Evolutionary conservation across 2,113 vertebrate genomes (phyloP).

Genomic region (Cavia aperea): DNA sequence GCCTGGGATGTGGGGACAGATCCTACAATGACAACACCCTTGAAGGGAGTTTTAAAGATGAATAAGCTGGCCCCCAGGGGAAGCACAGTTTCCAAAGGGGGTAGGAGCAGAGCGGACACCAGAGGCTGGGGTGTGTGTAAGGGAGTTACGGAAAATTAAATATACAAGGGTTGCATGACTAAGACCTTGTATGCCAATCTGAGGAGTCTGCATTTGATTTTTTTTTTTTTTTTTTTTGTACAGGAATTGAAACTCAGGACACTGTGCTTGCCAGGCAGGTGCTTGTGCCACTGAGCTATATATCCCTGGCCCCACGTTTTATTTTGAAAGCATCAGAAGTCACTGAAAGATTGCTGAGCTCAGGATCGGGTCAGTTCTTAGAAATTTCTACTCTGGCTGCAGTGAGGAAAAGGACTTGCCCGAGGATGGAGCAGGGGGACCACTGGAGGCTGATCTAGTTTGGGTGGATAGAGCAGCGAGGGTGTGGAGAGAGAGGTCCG

Average conservation of each 20-base stretch:
- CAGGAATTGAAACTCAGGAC: too few species aligned
- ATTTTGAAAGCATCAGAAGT: background rate
- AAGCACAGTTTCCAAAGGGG: background rate
- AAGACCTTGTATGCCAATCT: background rate
- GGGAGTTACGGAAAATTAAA: background rate
- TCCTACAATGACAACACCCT: background rate
- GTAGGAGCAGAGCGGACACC: background rate
- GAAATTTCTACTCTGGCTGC: background rate
- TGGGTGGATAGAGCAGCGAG: accelerated
- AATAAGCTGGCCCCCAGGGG: background rate
- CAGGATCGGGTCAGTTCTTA: background rate
- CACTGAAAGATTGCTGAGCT: background rate
- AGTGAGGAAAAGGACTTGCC: background rate
- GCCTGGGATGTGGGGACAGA: background rate
- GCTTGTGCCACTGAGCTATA: too few species aligned
- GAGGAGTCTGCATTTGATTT: background rate
- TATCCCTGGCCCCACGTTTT: background rate
- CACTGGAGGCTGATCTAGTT: background rate
- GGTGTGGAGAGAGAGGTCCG: background rate
- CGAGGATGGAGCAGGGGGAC: background rate
- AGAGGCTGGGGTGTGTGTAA: background rate
- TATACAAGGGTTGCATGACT: background rate
- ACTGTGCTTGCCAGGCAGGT: too few species aligned
- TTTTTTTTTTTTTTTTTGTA: too few species aligned
- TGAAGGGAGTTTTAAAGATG: background rate